phyloP scores from a whole-genome alignment of 2,113 vertebrate genomes.

The Lagopus leucura region DNA sequence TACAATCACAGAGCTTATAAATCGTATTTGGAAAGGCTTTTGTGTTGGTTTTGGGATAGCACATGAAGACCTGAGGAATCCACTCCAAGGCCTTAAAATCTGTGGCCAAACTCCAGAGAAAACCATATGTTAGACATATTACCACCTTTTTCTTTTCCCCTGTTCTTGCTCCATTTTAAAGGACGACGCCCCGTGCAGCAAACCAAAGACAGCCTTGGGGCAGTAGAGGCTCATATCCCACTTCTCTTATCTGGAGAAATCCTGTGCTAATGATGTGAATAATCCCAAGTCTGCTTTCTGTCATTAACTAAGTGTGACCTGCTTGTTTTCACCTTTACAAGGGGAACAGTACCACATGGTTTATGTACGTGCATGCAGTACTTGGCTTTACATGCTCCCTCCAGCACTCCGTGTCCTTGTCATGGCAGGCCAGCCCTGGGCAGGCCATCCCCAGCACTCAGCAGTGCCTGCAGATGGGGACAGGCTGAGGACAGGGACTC shows the following conservation, averaged over 20 bases:
- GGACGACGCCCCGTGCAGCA: background rate
- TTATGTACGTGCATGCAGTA: fast-evolving
- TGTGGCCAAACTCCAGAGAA: slow-evolving; percentile 52
- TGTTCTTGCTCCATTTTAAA: background rate
- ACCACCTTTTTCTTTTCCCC: slow-evolving; percentile 34
- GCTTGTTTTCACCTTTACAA: slow-evolving; percentile 20
- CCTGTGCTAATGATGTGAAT: background rate
- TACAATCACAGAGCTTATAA: slow-evolving; percentile 35
- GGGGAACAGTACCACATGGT: background rate
- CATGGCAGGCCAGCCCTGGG: background rate
- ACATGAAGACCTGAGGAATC: slow-evolving; percentile 50
- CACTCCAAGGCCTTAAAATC: slow-evolving; percentile 26
- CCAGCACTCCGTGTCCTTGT: fast-evolving
- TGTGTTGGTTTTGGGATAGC: slow-evolving; percentile 49
- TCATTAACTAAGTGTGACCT: background rate
- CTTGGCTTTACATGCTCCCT: fast-evolving
- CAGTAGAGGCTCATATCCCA: background rate
- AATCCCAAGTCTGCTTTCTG: slow-evolving; percentile 7
- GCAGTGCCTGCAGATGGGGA: fast-evolving
- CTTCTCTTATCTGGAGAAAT: slow-evolving; percentile 23
- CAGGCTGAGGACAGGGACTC: background rate
- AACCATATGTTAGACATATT: slow-evolving; percentile 46
- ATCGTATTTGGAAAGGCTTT: slow-evolving; percentile 40
- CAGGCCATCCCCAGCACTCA: background rate
- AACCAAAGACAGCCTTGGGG: background rate